phyloP scores from a whole-genome alignment of 1,140 invertebrate genomes.

The Cyclina sinensis region DNA sequence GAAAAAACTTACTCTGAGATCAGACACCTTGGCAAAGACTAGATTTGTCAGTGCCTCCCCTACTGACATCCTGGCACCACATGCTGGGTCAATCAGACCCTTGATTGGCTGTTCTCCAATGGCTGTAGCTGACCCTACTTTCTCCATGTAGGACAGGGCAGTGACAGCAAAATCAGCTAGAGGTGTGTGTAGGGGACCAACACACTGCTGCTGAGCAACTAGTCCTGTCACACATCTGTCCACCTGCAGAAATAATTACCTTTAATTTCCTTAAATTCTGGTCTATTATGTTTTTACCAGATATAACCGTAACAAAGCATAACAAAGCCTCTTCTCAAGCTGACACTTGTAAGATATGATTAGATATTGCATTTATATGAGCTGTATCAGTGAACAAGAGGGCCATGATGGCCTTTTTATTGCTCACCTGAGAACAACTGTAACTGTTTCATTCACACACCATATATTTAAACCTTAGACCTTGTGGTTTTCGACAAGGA shows the following conservation, averaged over 20 bases:
- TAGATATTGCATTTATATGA: too few relatives aligned
- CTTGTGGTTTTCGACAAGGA: too few relatives aligned
- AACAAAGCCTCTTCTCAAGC: too few relatives aligned
- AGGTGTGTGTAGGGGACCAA: conserved; percentile 98
- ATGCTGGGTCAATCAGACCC: conserved; percentile 92
- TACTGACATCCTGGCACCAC: conserved; percentile 97
- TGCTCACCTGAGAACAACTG: too few relatives aligned
- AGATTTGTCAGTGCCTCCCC: conserved; percentile 98
- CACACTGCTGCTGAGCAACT: conserved; percentile 98
- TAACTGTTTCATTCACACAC: too few relatives aligned
- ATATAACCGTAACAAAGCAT: too few relatives aligned
- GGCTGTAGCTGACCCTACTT: conserved; percentile 94
- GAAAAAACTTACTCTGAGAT: conserved; percentile 89
- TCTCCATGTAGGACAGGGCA: conserved; percentile 90
- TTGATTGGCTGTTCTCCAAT: conserved; percentile 99
- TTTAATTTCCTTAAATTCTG: too few relatives aligned
- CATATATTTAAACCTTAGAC: too few relatives aligned
- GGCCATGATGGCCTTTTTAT: too few relatives aligned
- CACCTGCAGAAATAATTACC: conserved; percentile 88
- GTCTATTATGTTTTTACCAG: too few relatives aligned
- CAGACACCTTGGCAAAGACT: conserved; percentile 95
- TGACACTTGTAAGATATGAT: too few relatives aligned
- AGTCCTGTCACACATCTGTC: conserved; percentile 98
- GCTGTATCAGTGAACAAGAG: too few relatives aligned
- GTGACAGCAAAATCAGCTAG: conserved; percentile 98